phyloP scores from a whole-genome alignment of 1,140 invertebrate genomes.

The Streblospio benedicti region DNA sequence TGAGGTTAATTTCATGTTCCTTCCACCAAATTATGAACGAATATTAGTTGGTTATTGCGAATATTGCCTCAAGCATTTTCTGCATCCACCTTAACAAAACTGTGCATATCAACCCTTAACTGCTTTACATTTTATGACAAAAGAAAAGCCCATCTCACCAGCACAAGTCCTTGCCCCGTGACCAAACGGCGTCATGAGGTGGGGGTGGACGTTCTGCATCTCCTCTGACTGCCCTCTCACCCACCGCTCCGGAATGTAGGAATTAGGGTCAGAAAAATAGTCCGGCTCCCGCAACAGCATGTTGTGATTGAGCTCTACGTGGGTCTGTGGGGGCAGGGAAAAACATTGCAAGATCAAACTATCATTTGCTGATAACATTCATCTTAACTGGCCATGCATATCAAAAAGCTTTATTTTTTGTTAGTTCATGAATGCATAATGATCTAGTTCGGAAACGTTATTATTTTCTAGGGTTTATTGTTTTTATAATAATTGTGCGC shows the following conservation, averaged over 20 bases:
- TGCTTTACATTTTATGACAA: too few relatives aligned
- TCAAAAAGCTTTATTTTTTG: too few relatives aligned
- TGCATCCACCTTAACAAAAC: too few relatives aligned
- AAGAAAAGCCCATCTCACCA: too few relatives aligned
- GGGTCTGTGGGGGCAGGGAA: conserved; percentile 57
- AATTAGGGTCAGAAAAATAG: conserved; percentile 65
- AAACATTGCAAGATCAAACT: not conserved
- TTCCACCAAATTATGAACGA: too few relatives aligned
- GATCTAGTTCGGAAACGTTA: not conserved
- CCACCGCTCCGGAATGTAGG: conserved; percentile 80
- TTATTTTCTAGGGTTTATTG: too few relatives aligned
- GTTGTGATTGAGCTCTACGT: conserved; percentile 74
- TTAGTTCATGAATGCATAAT: not conserved
- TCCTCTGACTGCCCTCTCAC: conserved; percentile 44
- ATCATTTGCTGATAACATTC: not conserved
- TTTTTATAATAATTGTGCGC: too few relatives aligned
- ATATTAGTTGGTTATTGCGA: too few relatives aligned
- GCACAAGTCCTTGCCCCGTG: conserved; percentile 56
- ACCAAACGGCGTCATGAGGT: conserved; percentile 76
- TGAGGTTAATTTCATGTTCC: too few relatives aligned
- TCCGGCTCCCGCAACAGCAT: conserved; percentile 67
- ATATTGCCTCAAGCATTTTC: too few relatives aligned
- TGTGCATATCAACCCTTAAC: too few relatives aligned
- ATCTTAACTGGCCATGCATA: not conserved
- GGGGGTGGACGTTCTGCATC: conserved; percentile 51